These are phyloP conservation scores for Misgurnus anguillicaudatus DNA, from an alignment of 2,113 vertebrate species.

Conservation along the genomic window DNA sequence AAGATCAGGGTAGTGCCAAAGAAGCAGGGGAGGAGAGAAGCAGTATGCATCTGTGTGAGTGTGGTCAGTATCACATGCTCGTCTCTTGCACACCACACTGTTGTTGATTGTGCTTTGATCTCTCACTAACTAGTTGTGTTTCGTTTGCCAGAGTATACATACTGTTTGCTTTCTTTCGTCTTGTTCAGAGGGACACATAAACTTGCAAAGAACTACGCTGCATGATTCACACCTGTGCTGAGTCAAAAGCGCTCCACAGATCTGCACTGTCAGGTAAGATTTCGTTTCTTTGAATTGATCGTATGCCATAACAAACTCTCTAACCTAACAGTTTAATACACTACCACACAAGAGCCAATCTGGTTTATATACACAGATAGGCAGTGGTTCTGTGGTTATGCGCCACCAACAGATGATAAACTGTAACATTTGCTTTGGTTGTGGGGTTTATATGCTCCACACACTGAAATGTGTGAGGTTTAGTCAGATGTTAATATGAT, in stretches of 20 bases:
- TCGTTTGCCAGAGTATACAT: slow-evolving; percentile 7
- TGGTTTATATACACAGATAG: not conserved
- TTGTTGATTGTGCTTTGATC: slow-evolving; percentile 44
- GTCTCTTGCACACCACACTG: slow-evolving; percentile 41
- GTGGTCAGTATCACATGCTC: slow-evolving; percentile 57
- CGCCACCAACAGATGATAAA: not conserved
- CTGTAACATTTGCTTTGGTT: not conserved
- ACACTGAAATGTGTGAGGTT: not conserved
- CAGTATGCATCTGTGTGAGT: slow-evolving; percentile 19
- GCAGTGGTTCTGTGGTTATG: not conserved
- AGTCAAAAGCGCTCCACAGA: slow-evolving; percentile 16
- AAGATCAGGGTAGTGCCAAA: slow-evolving; percentile 22
- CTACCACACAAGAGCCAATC: not conserved
- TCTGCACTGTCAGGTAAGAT: slow-evolving; percentile 23
- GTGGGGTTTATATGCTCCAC: not conserved
- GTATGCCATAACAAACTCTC: not conserved
- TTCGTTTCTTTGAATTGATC: not conserved
- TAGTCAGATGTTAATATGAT: slow-evolving; percentile 17
- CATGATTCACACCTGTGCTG: slow-evolving; percentile 20
- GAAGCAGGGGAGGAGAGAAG: slow-evolving; percentile 18
- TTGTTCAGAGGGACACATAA: not conserved
- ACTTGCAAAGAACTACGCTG: slow-evolving; percentile 14
- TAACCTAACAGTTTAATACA: not conserved
- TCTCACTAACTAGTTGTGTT: slow-evolving; percentile 25
- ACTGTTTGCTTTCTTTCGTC: not conserved